Percentiles rank a stretch among this genome's conserved stretches.
phyloP scores from a whole-genome alignment of 2,888 invertebrate species.

The Polydrusus cervinus region DNA sequence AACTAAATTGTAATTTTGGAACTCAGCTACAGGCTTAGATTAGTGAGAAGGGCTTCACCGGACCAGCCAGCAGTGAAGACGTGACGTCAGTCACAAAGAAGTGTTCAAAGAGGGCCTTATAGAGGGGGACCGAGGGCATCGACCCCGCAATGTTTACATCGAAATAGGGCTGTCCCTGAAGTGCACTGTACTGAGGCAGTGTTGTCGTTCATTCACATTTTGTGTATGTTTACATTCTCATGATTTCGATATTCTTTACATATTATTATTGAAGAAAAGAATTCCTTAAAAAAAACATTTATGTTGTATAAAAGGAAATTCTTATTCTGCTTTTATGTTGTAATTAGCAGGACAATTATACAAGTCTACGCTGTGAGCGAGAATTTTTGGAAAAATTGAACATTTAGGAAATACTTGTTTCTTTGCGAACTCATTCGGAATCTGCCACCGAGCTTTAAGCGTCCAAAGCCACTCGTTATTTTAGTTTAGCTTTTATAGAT shows the following conservation, averaged over 20 bases:
- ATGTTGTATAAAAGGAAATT: no score
- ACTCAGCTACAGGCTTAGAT: not conserved
- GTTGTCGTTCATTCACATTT: constrained; percentile 38
- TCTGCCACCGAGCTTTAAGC: no score
- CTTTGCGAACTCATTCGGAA: no score
- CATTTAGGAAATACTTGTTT: no score
- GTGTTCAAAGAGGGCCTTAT: constrained; percentile 51
- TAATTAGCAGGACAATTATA: no score
- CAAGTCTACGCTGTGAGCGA: no score
- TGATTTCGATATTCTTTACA: not conserved
- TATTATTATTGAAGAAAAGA: not conserved
- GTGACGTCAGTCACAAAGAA: constrained; percentile 50
- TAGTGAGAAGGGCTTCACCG: constrained; percentile 21
- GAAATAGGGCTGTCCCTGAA: constrained; percentile 64
- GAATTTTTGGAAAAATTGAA: no score
- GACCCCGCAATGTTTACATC: constrained; percentile 70
- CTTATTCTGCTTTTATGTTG: no score
- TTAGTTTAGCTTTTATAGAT: no score
- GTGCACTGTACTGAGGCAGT: constrained; percentile 43
- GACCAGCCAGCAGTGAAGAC: constrained; percentile 35
- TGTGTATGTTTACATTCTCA: not conserved
- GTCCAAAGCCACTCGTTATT: no score
- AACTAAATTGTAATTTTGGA: constrained; percentile 27
- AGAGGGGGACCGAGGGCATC: constrained; percentile 61
- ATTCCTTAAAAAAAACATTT: no score